Evolutionary conservation across 2,888 invertebrate species (phyloP).

Genomic region (Tortrix viridana): DNA sequence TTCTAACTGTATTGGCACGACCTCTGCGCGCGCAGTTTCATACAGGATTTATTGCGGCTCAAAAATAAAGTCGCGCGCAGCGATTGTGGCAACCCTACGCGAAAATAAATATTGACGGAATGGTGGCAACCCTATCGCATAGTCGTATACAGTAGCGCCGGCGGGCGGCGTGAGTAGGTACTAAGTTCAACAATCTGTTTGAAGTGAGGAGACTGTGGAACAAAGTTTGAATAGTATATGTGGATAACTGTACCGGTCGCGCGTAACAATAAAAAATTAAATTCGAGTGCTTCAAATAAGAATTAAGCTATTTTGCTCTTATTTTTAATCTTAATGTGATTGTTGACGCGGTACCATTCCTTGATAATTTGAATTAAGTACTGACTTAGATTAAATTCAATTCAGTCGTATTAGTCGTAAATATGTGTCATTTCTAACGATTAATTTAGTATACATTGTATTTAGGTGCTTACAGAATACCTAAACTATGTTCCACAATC

Average conservation of each 20-base stretch:
- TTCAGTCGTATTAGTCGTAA: too few species aligned
- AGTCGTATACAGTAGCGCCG: conserved; percentile 50
- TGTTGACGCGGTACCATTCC: conserved; percentile 7
- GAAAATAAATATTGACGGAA: conserved; percentile 30
- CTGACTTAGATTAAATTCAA: too few species aligned
- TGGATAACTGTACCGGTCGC: neutral
- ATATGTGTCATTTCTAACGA: too few species aligned
- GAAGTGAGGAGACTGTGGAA: conserved; percentile 6
- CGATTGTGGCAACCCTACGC: conserved; percentile 20
- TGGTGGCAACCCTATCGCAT: conserved; percentile 45
- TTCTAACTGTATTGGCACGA: conserved; percentile 10
- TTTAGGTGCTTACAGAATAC: too few species aligned
- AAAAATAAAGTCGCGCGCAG: conserved; percentile 22
- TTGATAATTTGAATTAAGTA: neutral
- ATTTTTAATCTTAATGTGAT: neutral
- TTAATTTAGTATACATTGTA: too few species aligned
- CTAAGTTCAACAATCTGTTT: conserved; percentile 33
- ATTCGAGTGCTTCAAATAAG: neutral
- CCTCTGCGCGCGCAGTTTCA: conserved; percentile 14
- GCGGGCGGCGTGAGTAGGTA: conserved; percentile 29
- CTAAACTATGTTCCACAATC: conserved; percentile 15
- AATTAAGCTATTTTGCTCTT: neutral
- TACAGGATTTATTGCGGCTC: conserved; percentile 17
- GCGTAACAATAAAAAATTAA: neutral
- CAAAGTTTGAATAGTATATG: conserved; percentile 20